Evolutionary conservation across 2,113 vertebrate genomes (phyloP).

Genomic region (Pseudorectes ferrugineus): DNA sequence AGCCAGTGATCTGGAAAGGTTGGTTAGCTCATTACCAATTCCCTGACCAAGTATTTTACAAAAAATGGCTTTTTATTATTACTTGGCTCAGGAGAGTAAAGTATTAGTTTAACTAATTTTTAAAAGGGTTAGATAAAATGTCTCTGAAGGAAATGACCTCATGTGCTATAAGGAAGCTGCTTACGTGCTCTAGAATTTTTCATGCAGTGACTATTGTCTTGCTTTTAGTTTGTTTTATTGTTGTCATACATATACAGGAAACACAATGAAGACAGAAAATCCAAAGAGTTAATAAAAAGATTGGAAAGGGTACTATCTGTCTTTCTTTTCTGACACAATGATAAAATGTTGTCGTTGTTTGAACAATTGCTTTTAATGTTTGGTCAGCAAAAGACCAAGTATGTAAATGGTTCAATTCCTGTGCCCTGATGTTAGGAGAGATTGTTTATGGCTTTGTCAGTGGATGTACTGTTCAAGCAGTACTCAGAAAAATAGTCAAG

Average conservation of each 20-base stretch:
- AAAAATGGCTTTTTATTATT: not conserved
- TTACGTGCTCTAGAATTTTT: conserved; percentile 38
- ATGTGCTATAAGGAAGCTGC: conserved; percentile 50
- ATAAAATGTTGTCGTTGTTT: conserved; percentile 53
- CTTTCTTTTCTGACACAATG: conserved; percentile 59
- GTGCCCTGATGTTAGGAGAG: not conserved
- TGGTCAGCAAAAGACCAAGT: conserved; percentile 57
- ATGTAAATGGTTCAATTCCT: conserved; percentile 64
- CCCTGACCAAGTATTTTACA: not conserved
- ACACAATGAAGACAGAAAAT: conserved; percentile 36
- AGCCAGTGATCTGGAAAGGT: not conserved
- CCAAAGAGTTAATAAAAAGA: conserved; percentile 53
- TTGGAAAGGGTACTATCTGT: conserved; percentile 27
- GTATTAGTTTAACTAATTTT: conserved; percentile 28
- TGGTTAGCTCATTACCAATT: conserved; percentile 3
- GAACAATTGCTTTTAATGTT: conserved; percentile 55
- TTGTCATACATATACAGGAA: conserved; percentile 39
- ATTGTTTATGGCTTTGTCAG: conserved; percentile 24
- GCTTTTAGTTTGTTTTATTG: conserved; percentile 40
- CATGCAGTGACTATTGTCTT: conserved; percentile 48
- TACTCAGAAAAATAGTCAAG: not conserved
- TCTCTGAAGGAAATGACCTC: conserved; percentile 53
- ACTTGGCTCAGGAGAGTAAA: not conserved
- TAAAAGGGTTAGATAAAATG: conserved; percentile 9
- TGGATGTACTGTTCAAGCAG: not conserved